A percentile compares a stretch with the other conserved stretches of the same genome.
phyloP scores from a whole-genome alignment of 2,113 vertebrate species.

The Proterorhinus semilunaris region DNA sequence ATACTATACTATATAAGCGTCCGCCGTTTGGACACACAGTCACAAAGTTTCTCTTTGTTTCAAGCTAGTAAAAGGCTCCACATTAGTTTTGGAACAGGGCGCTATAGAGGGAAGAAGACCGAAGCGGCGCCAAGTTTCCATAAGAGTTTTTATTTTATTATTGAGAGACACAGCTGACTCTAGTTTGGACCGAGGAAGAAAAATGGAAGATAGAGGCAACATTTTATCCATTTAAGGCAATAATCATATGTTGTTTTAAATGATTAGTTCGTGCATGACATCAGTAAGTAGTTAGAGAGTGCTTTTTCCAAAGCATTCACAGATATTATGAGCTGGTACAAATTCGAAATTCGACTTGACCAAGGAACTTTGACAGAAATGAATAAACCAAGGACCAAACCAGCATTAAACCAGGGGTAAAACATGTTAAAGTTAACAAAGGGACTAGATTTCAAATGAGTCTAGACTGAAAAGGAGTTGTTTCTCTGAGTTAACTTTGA shows the following conservation, averaged over 20 bases:
- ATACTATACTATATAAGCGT: no score
- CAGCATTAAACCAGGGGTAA: neutral
- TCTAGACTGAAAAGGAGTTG: neutral
- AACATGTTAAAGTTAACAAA: neutral
- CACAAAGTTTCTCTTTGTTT: neutral
- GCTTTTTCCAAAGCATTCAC: neutral
- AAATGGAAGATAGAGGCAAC: neutral
- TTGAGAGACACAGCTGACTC: constrained; percentile 3
- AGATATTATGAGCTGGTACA: neutral
- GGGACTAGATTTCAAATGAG: neutral
- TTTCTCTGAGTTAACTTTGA: neutral
- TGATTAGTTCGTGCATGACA: neutral
- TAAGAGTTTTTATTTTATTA: constrained; percentile 3
- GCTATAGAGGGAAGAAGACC: neutral
- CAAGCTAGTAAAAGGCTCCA: neutral
- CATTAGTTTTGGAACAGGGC: constrained; percentile 5
- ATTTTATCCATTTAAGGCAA: constrained; percentile 1
- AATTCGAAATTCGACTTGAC: no score
- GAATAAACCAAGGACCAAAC: neutral
- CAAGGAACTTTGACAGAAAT: neutral
- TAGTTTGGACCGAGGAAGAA: neutral
- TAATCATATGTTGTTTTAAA: constrained; percentile 6
- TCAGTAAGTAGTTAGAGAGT: neutral
- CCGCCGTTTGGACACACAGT: neutral
- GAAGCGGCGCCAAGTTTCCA: constrained; percentile 3